Evolutionary conservation across 2,888 invertebrate genomes (phyloP), one percentile per base, ranked within the genome.

Genomic region (Lochmaea capreae): DNA sequence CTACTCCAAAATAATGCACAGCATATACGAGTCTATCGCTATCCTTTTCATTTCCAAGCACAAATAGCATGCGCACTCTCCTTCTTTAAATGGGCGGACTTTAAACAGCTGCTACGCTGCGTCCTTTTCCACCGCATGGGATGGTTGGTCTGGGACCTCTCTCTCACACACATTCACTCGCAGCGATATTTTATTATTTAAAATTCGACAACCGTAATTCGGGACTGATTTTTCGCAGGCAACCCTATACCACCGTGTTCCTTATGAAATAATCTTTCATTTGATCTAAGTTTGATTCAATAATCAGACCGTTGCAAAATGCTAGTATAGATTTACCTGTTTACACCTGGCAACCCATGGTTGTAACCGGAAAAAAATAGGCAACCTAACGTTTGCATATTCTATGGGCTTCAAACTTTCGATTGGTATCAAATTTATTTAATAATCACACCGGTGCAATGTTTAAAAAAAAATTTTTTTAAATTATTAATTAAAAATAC

Each of bases 301-400:
- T 67, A 67, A 67, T 5, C 67, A 67, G 58, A 67, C 67, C 59
- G 57, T 33, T 67, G 67, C 42, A 58, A 67, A 57, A 10, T 67
- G 22, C 67, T 57, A 67, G 67, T 57, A 58, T 42, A 33, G 58
- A 71, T 58, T 65, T 71, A 71, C 54, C 54, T 67, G 33, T 11
- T 66, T 66, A 71, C 59, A 71, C 71, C 71, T 71, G 71, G 33
- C 71, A 22, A 71, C 71, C 71, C 46, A 59, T 16, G 49, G 59
- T 65, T 71, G 58, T 57, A 43, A 57, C 65, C n/a, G 66, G 66
- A 66, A 71, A 71, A 66, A 46, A 66, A 71, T 71, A 66, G 61
- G 14, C 71, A 71, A 43, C 71, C 71, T 66, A 66, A 66, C 66
- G 49, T 71, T 71, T 71, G 71, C 58, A 65, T 71, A 61, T 71